Percentiles rank a stretch among this genome's conserved stretches.
These are phyloP conservation scores for Nezara viridula DNA, from an alignment of 2,888 invertebrate species.

Conservation along the genomic window DNA sequence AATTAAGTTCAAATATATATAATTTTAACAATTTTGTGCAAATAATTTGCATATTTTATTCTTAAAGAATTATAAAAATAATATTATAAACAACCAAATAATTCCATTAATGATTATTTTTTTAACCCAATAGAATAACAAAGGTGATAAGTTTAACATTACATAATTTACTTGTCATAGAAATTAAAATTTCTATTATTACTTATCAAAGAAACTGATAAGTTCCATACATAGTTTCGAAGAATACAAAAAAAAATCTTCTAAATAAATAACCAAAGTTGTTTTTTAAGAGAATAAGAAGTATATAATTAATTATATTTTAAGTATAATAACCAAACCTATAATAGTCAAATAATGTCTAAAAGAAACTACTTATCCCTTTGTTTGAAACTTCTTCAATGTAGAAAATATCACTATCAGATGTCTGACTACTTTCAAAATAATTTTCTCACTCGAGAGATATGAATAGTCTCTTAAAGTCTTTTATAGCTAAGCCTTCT, in stretches of 20 bases:
- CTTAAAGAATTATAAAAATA: background rate
- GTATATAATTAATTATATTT: background rate
- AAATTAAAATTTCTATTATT: background rate
- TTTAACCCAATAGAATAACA: background rate
- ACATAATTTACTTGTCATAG: background rate
- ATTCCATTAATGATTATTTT: background rate
- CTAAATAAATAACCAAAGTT: background rate
- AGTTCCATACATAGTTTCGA: too few relatives aligned
- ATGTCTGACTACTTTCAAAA: background rate
- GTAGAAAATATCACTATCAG: background rate
- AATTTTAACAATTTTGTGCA: background rate
- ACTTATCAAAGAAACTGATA: background rate
- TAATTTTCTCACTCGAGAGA: background rate
- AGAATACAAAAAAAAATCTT: too few relatives aligned
- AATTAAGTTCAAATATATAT: background rate
- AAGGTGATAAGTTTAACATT: background rate
- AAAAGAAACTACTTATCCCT: background rate
- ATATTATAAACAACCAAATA: background rate
- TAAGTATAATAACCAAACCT: background rate
- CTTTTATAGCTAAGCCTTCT: background rate
- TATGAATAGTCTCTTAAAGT: background rate
- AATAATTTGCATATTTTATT: background rate
- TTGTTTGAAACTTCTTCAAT: background rate
- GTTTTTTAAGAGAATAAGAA: background rate
- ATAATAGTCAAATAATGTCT: background rate